Evolutionary conservation across 1,140 invertebrate species (phyloP).

Genomic region (Lepidurus couesii): DNA sequence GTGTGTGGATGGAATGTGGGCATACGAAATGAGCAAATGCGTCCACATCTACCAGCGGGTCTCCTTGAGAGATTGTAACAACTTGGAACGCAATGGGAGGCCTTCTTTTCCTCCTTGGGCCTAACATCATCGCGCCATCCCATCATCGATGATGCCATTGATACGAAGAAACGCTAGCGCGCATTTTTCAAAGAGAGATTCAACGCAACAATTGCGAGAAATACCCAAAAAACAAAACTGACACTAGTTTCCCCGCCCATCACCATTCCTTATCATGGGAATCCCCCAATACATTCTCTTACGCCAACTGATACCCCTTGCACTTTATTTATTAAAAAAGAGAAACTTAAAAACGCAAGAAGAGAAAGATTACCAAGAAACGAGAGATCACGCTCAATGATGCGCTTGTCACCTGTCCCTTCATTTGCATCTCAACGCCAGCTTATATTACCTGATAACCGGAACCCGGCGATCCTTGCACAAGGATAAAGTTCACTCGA

Average conservation of each 20-base stretch:
- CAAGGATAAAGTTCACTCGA: background rate
- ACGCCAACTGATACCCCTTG: background rate
- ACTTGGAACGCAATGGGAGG: slow-evolving; percentile 14
- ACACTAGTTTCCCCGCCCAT: background rate
- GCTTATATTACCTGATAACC: background rate
- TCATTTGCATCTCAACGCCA: background rate
- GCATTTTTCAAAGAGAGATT: background rate
- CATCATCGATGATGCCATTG: slow-evolving; percentile 19
- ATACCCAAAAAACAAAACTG: background rate
- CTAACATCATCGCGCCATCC: slow-evolving; percentile 3
- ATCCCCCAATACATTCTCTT: background rate
- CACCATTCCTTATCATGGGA: background rate
- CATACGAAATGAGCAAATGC: background rate
- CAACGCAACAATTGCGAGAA: background rate
- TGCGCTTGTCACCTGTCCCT: slow-evolving; percentile 17
- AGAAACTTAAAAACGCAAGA: background rate
- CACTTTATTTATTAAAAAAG: background rate
- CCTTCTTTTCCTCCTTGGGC: background rate
- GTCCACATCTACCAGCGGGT: background rate
- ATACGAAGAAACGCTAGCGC: background rate
- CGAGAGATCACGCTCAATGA: slow-evolving; percentile 9
- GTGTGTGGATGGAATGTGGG: background rate
- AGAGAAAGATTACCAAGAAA: background rate
- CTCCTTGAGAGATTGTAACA: background rate
- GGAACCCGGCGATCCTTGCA: background rate